phyloP scores from a whole-genome alignment of 2,888 invertebrate species.

The Coremacera marginata region DNA sequence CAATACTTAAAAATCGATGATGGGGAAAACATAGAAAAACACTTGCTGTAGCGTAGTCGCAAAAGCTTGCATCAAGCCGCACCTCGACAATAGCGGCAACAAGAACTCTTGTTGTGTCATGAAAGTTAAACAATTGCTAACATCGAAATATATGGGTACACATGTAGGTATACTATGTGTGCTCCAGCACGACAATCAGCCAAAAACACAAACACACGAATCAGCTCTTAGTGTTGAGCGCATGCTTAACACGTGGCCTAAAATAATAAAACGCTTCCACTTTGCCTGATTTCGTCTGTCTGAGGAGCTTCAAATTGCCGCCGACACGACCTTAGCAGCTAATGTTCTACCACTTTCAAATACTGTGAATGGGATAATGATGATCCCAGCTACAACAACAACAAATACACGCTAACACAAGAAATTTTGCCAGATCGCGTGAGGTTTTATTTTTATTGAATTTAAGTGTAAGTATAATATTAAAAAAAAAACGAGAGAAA shows the following conservation, averaged over 20 bases:
- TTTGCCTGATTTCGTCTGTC: background rate
- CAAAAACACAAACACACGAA: background rate
- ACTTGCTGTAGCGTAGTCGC: background rate
- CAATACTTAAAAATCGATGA: background rate
- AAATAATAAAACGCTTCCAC: conserved; percentile 33
- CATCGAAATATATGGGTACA: background rate
- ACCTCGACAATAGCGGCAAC: background rate
- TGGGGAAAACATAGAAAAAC: background rate
- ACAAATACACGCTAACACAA: conserved; percentile 11
- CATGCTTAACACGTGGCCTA: conserved; percentile 66
- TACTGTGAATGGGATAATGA: conserved; percentile 46
- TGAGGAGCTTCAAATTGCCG: background rate
- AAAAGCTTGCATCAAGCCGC: background rate
- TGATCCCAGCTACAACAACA: background rate
- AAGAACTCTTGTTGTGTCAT: background rate
- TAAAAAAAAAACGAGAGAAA: background rate
- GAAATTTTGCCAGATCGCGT: conserved; percentile 50
- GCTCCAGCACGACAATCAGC: conserved; percentile 1
- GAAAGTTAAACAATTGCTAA: conserved; percentile 8
- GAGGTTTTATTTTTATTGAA: conserved; percentile 52
- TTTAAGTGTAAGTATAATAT: background rate
- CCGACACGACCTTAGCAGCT: conserved; percentile 8
- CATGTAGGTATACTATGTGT: background rate
- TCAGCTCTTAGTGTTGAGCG: conserved; percentile 48
- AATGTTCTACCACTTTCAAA: conserved; percentile 1